phyloP scores from a whole-genome alignment of 2,797 vertebrate species.

The Dendrocincla tyrannina region DNA sequence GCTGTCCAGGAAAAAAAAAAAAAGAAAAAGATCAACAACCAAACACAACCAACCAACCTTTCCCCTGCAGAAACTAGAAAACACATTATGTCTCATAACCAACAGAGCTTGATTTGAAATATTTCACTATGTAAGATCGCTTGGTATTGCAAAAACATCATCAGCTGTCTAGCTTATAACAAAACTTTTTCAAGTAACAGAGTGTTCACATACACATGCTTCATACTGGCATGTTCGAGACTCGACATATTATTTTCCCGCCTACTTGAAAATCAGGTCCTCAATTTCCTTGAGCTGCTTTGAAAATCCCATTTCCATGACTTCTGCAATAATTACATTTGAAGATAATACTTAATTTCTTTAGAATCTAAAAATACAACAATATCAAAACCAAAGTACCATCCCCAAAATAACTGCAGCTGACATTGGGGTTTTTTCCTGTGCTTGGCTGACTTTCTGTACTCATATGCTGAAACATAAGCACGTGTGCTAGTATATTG shows the following conservation, averaged over 20 bases:
- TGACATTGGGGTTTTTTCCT: neutral
- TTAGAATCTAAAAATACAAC: neutral
- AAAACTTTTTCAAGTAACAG: neutral
- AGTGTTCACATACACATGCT: rapidly evolving
- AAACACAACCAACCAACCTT: neutral
- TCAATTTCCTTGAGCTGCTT: neutral
- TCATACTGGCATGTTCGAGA: neutral
- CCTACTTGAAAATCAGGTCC: neutral
- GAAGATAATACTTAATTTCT: neutral
- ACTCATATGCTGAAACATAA: neutral
- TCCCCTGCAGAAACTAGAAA: neutral
- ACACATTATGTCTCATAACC: neutral
- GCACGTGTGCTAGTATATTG: neutral
- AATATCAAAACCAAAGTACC: neutral
- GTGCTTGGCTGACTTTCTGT: neutral
- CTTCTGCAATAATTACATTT: neutral
- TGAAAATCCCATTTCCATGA: neutral
- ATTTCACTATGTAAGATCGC: neutral
- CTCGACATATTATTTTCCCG: rapidly evolving
- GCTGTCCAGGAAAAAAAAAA: neutral
- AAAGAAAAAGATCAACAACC: neutral
- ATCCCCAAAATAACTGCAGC: neutral
- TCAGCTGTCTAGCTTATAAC: neutral
- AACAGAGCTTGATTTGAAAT: neutral
- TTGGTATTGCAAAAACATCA: neutral